Base-by-base conservation (phyloP, 2,797 vertebrate species). In the Sebastolobus alascanus region DNA sequence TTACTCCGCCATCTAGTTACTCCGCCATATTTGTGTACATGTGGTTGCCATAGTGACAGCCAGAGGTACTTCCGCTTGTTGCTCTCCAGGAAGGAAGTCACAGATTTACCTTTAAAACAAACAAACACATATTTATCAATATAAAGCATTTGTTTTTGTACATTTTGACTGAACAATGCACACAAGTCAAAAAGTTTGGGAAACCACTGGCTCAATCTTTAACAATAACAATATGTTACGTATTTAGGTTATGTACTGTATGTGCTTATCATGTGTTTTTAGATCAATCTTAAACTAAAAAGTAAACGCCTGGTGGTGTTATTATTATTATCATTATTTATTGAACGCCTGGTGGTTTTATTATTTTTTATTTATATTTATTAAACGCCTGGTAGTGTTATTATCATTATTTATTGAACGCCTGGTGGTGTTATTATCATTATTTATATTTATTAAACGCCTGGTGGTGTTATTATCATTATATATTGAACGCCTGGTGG, bases 31-130 rank as follows among this genome's bases (percentile, higher is more conserved):
- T 79, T 92, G 91, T 92, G n/a, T 85, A 83, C 54, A n/a, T 1
- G 38, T 2, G n/a, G 94, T 95, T 88, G 80, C 92, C 74, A 89
- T 91, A 40, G 93, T 64, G 82, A 95, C 94, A 8, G 4, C 16
- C 3, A 31, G 52, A 78, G 64, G 54, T 12, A 5, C 40, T 8
- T 40, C 31, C 33, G 66, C 7, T 6, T n/a, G 4, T 22, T 11
- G 0, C 5, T 0, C 8, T 18, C 1, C 5, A 46, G 43, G 33
- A 43, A 43, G 10, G 3, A 67, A 16, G n/a, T 5, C 4, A 29
- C 56, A 33, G 8, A 33, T 55, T 22, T 40, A 2, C 54, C 14
- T 13, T 29, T 65, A 13, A 75, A 29, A 54, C 38, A 38, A 9
- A 54, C 4, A 54, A 67, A 60, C 12, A 67, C 2, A n/a, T 11